phyloP scores from a whole-genome alignment of 2,888 invertebrate species.

The Dryocosmus kuriphilus region DNA sequence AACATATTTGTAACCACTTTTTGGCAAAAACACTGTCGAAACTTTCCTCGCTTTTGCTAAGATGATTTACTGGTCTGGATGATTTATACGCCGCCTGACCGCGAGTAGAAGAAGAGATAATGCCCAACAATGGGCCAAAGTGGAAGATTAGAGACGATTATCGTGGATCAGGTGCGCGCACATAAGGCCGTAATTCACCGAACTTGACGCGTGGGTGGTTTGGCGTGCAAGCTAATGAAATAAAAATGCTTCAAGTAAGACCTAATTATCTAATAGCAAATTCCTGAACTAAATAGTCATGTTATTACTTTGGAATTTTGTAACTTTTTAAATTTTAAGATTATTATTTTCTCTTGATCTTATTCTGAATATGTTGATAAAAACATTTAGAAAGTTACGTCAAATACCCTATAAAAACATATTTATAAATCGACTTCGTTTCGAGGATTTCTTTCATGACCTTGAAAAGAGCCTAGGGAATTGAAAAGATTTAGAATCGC shows the following conservation, averaged over 20 bases:
- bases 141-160: constrained; percentile 78
- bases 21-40: constrained; percentile 48
- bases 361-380: background rate
- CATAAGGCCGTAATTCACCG: constrained; percentile 73
- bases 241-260: constrained; percentile 52
- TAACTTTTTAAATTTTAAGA: background rate
- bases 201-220: constrained; percentile 75
- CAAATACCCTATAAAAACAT: background rate
- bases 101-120: constrained; percentile 61
- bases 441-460: background rate
- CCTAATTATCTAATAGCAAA: constrained; percentile 21
- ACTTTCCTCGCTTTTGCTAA: constrained; percentile 67
- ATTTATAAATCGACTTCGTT: background rate
- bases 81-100: constrained; percentile 69
- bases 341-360: background rate
- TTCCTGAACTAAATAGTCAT: background rate
- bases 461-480: background rate
- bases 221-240: constrained; percentile 62
- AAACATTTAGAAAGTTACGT: background rate
- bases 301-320: background rate
- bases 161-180: constrained; percentile 74
- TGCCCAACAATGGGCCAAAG: constrained; percentile 73
- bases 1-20: constrained; percentile 9
- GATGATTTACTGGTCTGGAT: constrained; percentile 70
- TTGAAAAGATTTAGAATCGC: background rate